Evolutionary conservation across 1,140 invertebrate genomes (phyloP).

Genomic region (Plutomurus gul): DNA sequence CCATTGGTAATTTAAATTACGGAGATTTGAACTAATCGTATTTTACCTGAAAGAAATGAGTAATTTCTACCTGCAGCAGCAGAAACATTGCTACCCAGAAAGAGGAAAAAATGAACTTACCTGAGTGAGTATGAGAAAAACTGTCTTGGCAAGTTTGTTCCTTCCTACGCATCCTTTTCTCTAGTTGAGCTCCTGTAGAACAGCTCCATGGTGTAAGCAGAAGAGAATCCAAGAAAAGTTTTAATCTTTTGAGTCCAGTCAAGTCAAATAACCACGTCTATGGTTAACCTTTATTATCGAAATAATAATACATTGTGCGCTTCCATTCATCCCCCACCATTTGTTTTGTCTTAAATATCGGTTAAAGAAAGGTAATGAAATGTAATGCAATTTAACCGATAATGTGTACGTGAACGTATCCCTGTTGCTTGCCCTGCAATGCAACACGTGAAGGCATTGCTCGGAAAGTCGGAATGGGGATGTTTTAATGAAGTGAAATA

Average conservation of each 20-base stretch:
- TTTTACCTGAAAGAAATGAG: no score
- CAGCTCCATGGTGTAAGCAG: no score
- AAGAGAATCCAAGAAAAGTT: no score
- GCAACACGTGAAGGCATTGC: no score
- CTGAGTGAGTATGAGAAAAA: background rate
- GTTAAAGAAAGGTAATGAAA: constrained; percentile 24
- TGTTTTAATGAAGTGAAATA: background rate
- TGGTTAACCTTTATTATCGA: constrained; percentile 2
- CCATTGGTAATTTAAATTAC: no score
- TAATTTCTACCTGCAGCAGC: no score
- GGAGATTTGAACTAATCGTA: no score
- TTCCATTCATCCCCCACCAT: background rate
- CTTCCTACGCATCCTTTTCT: background rate
- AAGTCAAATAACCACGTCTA: background rate
- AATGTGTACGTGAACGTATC: no score
- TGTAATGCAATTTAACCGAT: constrained; percentile 12
- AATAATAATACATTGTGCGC: background rate
- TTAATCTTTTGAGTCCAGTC: background rate
- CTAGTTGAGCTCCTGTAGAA: no score
- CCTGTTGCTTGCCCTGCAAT: no score
- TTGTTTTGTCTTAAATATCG: constrained; percentile 25
- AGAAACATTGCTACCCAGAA: no score
- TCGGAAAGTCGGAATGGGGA: background rate
- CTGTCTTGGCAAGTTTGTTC: background rate
- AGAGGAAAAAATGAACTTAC: no score